phyloP scores from a whole-genome alignment of 2,888 invertebrate genomes.

The Chaetogeoica ovagalla region DNA sequence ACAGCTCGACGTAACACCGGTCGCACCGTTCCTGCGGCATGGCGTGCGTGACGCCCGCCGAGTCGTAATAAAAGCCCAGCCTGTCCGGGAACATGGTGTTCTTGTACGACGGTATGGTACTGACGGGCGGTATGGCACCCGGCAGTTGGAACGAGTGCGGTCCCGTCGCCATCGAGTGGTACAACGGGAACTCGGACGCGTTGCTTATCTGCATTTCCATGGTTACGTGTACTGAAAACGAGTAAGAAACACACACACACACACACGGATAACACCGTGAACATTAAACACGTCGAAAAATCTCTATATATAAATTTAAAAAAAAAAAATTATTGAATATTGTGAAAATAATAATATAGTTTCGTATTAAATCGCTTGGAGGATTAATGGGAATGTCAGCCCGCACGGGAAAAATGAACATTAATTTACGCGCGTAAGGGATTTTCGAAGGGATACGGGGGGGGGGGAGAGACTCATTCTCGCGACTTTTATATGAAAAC shows the following conservation, averaged over 20 bases:
- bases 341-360: too few relatives aligned
- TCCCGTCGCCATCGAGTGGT: constrained; percentile 52
- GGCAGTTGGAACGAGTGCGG: constrained; percentile 53
- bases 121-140: constrained; percentile 51
- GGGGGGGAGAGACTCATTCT: too few relatives aligned
- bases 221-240: constrained; percentile 35
- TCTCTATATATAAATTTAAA: too few relatives aligned
- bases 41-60: constrained; percentile 43
- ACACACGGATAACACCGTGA: not conserved
- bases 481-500: too few relatives aligned
- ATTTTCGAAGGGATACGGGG: too few relatives aligned
- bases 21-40: constrained; percentile 44
- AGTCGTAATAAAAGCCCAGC: constrained; percentile 44
- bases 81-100: constrained; percentile 45
- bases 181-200: constrained; percentile 49
- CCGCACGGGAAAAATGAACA: too few relatives aligned
- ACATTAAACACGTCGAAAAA: not conserved
- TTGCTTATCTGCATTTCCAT: constrained; percentile 52
- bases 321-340: too few relatives aligned
- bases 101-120: constrained; percentile 51
- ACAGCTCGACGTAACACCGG: constrained; percentile 59
- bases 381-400: too few relatives aligned
- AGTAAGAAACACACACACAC: not conserved
- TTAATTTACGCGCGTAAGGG: too few relatives aligned
- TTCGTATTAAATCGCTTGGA: too few relatives aligned